A percentile compares a stretch with the other conserved stretches of the same genome.
Conservation (phyloP, 2,888 invertebrate species). For the Polyommatus icarus region DNA sequence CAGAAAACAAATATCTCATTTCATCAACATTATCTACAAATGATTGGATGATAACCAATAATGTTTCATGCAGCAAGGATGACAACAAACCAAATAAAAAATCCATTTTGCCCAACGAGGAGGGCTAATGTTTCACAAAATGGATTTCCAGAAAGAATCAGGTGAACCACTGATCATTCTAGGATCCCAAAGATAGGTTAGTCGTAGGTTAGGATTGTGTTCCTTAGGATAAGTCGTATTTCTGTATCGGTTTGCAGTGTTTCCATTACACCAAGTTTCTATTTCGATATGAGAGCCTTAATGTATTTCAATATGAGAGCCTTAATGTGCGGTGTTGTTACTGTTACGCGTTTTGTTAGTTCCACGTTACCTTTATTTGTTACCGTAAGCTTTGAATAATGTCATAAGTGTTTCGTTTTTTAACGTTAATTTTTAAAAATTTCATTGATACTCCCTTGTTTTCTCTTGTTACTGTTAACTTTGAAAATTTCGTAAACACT, state of each 20-base stretch:
- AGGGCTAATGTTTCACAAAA: not conserved
- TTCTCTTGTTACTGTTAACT: not conserved
- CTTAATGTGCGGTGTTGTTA: conserved; percentile 77
- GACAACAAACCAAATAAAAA: conserved; percentile 9
- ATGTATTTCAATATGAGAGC: conserved; percentile 43
- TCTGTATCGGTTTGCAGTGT: conserved; percentile 19
- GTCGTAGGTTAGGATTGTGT: conserved; percentile 46
- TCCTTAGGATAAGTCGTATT: conserved; percentile 40
- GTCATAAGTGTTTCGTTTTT: not conserved
- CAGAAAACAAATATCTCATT: not conserved
- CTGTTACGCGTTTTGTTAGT: conserved; percentile 51
- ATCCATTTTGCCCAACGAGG: conserved; percentile 8
- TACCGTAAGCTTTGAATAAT: conserved; percentile 19
- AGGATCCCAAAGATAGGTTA: conserved; percentile 34
- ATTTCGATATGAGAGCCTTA: conserved; percentile 6
- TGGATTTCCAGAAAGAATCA: conserved; percentile 5
- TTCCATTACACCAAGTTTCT: not conserved
- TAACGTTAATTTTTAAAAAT: not conserved
- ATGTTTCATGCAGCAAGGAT: conserved; percentile 4
- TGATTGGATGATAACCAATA: not conserved
- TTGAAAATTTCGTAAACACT: too few species aligned
- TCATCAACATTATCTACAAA: not conserved
- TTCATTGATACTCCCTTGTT: not conserved
- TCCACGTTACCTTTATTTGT: conserved; percentile 50
- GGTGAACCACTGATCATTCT: conserved; percentile 22